phyloP scores from a whole-genome alignment of 2,113 vertebrate genomes.

The Carassius carassius region DNA sequence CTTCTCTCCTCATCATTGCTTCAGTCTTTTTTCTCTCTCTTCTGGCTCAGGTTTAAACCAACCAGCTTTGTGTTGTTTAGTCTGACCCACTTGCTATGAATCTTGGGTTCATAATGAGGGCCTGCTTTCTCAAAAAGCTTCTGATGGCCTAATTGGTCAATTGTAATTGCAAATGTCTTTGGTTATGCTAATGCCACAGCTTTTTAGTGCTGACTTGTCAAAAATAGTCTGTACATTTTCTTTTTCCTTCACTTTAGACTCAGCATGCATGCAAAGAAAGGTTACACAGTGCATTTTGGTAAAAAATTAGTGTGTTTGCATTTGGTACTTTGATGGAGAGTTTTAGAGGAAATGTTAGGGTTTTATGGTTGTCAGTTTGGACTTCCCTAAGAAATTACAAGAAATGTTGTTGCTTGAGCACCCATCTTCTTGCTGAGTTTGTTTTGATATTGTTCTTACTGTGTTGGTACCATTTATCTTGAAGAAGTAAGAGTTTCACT shows the following conservation, averaged over 20 bases:
- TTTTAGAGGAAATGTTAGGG: neutral
- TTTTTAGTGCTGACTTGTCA: conserved; percentile 30
- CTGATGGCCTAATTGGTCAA: conserved; percentile 43
- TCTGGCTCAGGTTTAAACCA: neutral
- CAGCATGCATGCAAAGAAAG: neutral
- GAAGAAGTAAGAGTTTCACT: conserved; percentile 13
- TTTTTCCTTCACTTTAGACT: conserved; percentile 5
- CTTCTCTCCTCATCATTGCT: neutral
- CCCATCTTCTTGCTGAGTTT: neutral
- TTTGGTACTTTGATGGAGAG: neutral
- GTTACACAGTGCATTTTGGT: neutral
- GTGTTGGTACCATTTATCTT: neutral
- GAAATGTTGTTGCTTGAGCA: conserved; percentile 7
- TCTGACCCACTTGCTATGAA: conserved; percentile 40
- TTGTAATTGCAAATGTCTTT: conserved; percentile 47
- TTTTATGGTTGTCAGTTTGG: conserved; percentile 1
- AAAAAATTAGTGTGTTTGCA: neutral
- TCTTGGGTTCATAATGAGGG: conserved; percentile 35
- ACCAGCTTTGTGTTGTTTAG: conserved; percentile 8
- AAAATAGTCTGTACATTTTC: conserved; percentile 12
- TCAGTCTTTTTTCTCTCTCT: neutral
- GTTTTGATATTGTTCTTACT: neutral
- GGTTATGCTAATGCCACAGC: conserved; percentile 29
- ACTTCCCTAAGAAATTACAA: neutral
- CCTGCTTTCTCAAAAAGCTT: conserved; percentile 19